Evolutionary conservation across 2,113 vertebrate species (phyloP).

Genomic region (Gracilinanus agilis): DNA sequence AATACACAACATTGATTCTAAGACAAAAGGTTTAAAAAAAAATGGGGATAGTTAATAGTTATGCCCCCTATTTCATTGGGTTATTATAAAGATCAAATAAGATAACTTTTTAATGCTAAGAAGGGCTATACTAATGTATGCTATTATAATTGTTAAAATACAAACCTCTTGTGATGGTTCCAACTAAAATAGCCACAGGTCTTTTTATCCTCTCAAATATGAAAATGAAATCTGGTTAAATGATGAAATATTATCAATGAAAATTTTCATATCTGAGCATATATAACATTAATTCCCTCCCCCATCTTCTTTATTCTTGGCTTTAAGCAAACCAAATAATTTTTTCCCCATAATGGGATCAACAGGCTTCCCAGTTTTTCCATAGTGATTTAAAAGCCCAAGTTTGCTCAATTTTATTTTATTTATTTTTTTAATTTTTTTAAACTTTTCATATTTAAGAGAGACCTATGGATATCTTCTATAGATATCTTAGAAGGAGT

Average conservation of each 20-base stretch:
- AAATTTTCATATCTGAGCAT: background rate
- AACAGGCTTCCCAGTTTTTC: background rate
- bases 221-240: background rate
- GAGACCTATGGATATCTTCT: background rate
- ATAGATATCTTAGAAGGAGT: background rate
- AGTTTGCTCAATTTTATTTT: no score
- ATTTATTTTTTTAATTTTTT: no score
- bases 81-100: background rate
- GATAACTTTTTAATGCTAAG: background rate
- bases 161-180: background rate
- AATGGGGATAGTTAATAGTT: background rate
- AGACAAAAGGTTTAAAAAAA: no score
- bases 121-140: background rate
- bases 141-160: background rate
- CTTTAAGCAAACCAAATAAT: background rate
- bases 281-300: background rate
- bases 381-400: no score
- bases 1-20: no score
- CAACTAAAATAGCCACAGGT: background rate
- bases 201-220: background rate
- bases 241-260: background rate
- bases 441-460: background rate
- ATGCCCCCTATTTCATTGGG: background rate
- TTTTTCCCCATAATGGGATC: background rate
- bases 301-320: no score